Percentiles rank a stretch among this genome's conserved stretches.
phyloP scores from a whole-genome alignment of 1,140 invertebrate genomes.

The Brachionus paranguensis region DNA sequence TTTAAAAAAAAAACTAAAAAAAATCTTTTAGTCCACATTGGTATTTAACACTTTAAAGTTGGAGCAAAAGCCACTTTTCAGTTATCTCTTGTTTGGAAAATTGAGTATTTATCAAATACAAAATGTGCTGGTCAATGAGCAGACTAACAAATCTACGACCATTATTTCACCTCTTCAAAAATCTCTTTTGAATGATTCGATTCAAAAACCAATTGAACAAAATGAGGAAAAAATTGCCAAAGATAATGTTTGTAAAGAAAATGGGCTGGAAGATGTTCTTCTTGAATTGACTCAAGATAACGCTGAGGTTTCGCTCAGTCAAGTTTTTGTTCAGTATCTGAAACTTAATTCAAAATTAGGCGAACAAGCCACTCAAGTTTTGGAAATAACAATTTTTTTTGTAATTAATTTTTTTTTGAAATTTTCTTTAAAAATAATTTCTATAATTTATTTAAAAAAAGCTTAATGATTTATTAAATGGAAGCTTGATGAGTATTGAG shows the following conservation, averaged over 20 bases:
- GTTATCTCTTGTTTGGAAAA: slow-evolving; percentile 25
- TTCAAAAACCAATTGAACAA: neutral
- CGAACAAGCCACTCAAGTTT: neutral
- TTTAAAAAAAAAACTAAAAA: too few relatives aligned
- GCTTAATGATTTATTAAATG: neutral
- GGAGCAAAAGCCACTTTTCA: neutral
- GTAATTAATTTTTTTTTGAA: neutral
- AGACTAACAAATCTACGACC: neutral
- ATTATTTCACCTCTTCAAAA: neutral
- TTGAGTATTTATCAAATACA: neutral
- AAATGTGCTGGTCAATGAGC: neutral
- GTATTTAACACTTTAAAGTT: neutral
- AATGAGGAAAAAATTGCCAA: neutral
- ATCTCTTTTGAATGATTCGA: neutral
- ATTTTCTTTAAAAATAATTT: neutral
- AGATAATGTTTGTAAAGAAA: neutral
- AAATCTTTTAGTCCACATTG: neutral
- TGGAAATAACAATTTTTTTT: neutral
- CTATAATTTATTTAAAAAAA: neutral
- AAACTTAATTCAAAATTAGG: neutral
- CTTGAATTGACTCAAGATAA: neutral
- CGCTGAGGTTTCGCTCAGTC: neutral
- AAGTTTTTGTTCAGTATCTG: slow-evolving; percentile 7
- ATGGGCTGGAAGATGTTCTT: neutral
- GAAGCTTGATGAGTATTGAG: neutral